phyloP scores from a whole-genome alignment of 2,797 vertebrate genomes.

The Acridotheres tristis region DNA sequence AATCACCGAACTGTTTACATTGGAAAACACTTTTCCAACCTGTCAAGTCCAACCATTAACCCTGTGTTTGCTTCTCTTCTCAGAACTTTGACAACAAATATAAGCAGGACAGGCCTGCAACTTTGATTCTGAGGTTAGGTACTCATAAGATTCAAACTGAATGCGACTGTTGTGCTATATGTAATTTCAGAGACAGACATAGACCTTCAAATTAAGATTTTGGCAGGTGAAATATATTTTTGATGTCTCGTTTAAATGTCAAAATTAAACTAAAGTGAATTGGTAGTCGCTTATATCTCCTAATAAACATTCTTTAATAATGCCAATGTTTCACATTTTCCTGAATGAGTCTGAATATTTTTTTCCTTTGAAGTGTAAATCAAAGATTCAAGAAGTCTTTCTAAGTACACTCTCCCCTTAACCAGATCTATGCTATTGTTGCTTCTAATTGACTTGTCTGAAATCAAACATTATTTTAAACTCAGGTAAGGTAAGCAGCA shows the following conservation, averaged over 20 bases:
- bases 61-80: neutral
- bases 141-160: neutral
- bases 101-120: neutral
- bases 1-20: neutral
- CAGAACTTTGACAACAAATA: neutral
- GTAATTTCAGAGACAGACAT: neutral
- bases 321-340: neutral
- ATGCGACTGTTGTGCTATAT: neutral
- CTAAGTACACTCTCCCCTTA: neutral
- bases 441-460: neutral
- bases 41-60: neutral
- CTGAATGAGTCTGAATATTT: neutral
- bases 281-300: neutral
- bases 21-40: neutral
- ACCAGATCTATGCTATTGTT: neutral
- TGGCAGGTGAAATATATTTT: neutral
- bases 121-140: neutral
- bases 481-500: neutral
- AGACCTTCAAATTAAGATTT: neutral
- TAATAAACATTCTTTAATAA: neutral
- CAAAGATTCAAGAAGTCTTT: neutral
- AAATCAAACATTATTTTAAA: conserved; percentile 21
- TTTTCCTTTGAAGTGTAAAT: conserved; percentile 1
- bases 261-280: neutral
- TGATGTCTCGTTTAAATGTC: neutral